Percentiles rank a stretch among this genome's conserved stretches.
Conservation (phyloP, 2,888 invertebrate genomes). For the Aspidiotus rigidus region DNA sequence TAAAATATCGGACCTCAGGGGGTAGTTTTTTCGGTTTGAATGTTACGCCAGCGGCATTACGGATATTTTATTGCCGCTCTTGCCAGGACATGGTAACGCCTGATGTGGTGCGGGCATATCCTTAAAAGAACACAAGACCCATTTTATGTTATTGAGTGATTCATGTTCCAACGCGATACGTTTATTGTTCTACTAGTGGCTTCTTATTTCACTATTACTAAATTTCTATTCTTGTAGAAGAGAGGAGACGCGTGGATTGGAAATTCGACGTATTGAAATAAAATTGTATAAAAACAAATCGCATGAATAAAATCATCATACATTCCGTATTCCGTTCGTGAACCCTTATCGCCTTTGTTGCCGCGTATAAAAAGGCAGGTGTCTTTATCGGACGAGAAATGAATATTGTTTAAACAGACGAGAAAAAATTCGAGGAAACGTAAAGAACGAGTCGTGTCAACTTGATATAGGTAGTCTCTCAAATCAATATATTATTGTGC, state of each 20-base stretch:
- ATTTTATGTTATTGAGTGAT: constrained; percentile 30
- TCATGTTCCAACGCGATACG: constrained; percentile 29
- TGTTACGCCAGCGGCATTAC: constrained; percentile 30
- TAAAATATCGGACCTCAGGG: constrained; percentile 31
- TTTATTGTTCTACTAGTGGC: constrained; percentile 27
- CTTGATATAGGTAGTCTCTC: no score
- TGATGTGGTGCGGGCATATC: constrained; percentile 14
- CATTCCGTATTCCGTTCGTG: background rate
- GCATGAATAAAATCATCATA: constrained; percentile 1
- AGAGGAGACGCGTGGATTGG: background rate
- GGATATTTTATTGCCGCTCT: constrained; percentile 24
- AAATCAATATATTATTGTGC: no score
- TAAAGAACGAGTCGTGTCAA: no score
- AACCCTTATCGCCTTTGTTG: no score
- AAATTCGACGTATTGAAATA: background rate
- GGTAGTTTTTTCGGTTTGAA: constrained; percentile 33
- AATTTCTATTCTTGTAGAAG: background rate
- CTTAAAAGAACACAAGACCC: constrained; percentile 22
- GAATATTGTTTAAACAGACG: no score
- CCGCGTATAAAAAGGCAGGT: no score
- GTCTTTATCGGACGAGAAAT: no score
- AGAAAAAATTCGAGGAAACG: no score
- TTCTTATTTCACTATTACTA: constrained; percentile 4
- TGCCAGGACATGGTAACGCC: constrained; percentile 5
- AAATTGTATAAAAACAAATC: constrained; percentile 1